These are phyloP conservation scores for Leuciscus idus DNA, from an alignment of 2,113 vertebrate genomes.

Conservation along the genomic window DNA sequence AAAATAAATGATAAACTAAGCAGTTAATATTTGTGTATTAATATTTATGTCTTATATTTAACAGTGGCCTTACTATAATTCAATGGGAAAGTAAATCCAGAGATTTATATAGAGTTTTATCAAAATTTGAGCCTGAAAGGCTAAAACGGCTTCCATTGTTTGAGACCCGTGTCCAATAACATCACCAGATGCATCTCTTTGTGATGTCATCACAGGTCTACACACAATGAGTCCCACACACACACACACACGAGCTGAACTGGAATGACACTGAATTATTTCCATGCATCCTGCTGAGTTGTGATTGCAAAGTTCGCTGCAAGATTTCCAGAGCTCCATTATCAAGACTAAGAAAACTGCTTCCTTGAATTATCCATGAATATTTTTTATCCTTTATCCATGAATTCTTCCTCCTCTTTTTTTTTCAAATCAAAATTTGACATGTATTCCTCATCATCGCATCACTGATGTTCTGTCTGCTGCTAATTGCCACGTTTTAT, in stretches of 20 bases:
- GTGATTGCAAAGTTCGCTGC: not conserved
- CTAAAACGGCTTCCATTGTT: constrained; percentile 44
- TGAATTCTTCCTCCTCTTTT: constrained; percentile 6
- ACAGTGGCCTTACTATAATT: not conserved
- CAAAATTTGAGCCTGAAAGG: constrained; percentile 45
- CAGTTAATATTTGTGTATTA: not conserved
- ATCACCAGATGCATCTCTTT: constrained; percentile 75
- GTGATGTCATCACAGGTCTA: constrained; percentile 74
- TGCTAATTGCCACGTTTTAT: not conserved
- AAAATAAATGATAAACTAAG: not conserved
- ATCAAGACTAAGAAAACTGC: constrained; percentile 66
- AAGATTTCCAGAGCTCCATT: constrained; percentile 44
- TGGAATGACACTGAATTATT: constrained; percentile 39
- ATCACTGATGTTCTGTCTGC: constrained; percentile 2
- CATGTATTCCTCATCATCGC: not conserved
- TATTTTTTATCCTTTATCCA: not conserved
- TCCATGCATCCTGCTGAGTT: not conserved
- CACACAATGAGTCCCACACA: constrained; percentile 61
- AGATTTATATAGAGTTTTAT: not conserved
- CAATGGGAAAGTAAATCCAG: not conserved
- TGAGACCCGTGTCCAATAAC: constrained; percentile 68
- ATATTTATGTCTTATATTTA: not conserved
- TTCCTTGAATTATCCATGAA: constrained; percentile 41
- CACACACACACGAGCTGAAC: constrained; percentile 36
- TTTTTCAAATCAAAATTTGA: constrained; percentile 1